These are phyloP conservation scores for Anthophora plumipes DNA, from an alignment of 2,888 invertebrate genomes.

Conservation along the genomic window DNA sequence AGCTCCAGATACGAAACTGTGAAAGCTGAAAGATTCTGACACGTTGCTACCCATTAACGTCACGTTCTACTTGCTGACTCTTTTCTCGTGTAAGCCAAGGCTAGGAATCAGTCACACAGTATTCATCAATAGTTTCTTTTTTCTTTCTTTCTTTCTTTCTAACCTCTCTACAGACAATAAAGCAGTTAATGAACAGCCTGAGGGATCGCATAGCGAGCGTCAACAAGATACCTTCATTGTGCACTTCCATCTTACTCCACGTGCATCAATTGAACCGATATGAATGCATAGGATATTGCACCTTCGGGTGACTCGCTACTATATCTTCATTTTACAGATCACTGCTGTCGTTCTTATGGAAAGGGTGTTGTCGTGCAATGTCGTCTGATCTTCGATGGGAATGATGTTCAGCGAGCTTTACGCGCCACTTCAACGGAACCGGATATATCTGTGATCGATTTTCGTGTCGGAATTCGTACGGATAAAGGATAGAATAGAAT, in stretches of 20 bases:
- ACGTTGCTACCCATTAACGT: conserved; percentile 46
- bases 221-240: conserved; percentile 49
- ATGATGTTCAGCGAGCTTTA: conserved; percentile 19
- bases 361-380: conserved; percentile 17
- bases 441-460: conserved; percentile 3
- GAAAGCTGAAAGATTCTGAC: conserved; percentile 36
- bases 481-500: not conserved
- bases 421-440: conserved; percentile 17
- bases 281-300: conserved; percentile 57
- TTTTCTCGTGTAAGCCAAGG: conserved; percentile 29
- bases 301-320: conserved; percentile 36
- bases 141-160: not conserved
- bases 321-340: conserved; percentile 31
- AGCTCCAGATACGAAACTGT: conserved; percentile 4
- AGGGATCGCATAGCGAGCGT: conserved; percentile 40
- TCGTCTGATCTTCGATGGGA: conserved; percentile 26
- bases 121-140: conserved; percentile 50
- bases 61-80: conserved; percentile 25
- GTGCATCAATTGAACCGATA: conserved; percentile 47
- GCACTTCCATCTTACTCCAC: conserved; percentile 17
- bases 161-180: conserved; percentile 58
- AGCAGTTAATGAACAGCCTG: conserved; percentile 66
- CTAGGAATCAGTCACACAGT: conserved; percentile 33
- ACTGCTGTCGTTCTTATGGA: conserved; percentile 12
- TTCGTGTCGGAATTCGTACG: not conserved